Percentiles rank a stretch among this genome's conserved stretches.
phyloP scores from a whole-genome alignment of 2,888 invertebrate genomes.

The Ellobium chinense region DNA sequence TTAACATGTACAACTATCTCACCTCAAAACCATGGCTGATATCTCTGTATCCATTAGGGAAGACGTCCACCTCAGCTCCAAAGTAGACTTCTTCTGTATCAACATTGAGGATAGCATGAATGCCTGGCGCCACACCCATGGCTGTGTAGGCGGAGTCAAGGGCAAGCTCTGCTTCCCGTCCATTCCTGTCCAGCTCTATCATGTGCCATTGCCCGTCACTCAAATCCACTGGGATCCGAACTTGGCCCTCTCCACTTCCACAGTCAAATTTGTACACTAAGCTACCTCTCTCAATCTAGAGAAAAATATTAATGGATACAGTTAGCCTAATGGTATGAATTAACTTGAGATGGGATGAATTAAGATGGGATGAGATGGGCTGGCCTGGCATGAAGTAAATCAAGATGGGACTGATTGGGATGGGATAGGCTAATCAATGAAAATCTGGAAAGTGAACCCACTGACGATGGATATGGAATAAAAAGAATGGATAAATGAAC shows the following conservation, averaged over 20 bases:
- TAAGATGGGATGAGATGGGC: too few relatives aligned
- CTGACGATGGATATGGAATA: too few relatives aligned
- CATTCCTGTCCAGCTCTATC: conserved; percentile 86
- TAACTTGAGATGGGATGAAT: too few relatives aligned
- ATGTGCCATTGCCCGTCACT: conserved; percentile 93
- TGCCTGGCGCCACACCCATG: conserved; percentile 86
- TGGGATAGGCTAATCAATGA: too few relatives aligned
- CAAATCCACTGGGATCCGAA: conserved; percentile 88
- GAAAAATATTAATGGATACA: conserved; percentile 47
- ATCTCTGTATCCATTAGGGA: conserved; percentile 69
- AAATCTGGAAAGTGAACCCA: too few relatives aligned
- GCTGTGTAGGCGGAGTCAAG: conserved; percentile 88
- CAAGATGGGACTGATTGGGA: too few relatives aligned
- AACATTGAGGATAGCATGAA: conserved; percentile 90
- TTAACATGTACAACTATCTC: not conserved
- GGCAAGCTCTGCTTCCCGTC: conserved; percentile 87
- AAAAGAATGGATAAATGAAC: too few relatives aligned
- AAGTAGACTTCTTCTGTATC: conserved; percentile 90
- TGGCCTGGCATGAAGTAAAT: too few relatives aligned
- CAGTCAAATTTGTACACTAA: conserved; percentile 95
- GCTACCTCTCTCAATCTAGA: conserved; percentile 87
- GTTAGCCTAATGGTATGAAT: too few relatives aligned
- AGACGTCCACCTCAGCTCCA: conserved; percentile 86
- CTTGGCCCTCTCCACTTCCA: conserved; percentile 92
- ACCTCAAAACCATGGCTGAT: conserved; percentile 89